Evolutionary conservation across 2,888 invertebrate species (phyloP).

Genomic region (Nudaria mundana): DNA sequence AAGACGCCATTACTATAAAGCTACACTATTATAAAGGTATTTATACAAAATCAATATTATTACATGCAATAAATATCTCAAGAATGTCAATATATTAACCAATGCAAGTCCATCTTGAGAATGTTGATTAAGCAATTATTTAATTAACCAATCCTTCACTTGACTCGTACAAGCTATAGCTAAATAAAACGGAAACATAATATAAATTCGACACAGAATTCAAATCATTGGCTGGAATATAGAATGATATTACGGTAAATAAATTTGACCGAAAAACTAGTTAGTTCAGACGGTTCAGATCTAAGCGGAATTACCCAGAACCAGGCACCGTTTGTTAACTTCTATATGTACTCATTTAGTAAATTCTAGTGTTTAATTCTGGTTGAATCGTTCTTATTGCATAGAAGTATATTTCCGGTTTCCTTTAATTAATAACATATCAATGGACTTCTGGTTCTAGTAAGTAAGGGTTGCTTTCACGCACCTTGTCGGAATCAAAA

Average conservation of each 20-base stretch:
- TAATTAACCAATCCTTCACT: not conserved
- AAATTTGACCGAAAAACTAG: conserved; percentile 1
- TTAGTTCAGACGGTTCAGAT: not conserved
- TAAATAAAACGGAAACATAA: not conserved
- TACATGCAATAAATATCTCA: not conserved
- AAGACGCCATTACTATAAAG: too few relatives aligned
- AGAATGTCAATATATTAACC: not conserved
- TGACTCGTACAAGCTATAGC: not conserved
- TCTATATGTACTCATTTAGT: not conserved
- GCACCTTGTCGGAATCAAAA: too few relatives aligned
- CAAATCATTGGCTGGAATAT: conserved; percentile 1
- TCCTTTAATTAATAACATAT: too few relatives aligned
- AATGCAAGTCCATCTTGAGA: not conserved
- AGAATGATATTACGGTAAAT: conserved; percentile 7
- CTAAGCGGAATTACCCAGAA: not conserved
- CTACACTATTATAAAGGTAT: too few relatives aligned
- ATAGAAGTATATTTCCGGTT: too few relatives aligned
- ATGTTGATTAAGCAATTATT: conserved; percentile 1
- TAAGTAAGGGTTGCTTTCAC: too few relatives aligned
- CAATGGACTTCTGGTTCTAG: too few relatives aligned
- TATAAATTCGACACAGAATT: conserved; percentile 4
- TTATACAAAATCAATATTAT: too few relatives aligned
- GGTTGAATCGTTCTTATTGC: too few relatives aligned
- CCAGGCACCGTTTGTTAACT: not conserved
- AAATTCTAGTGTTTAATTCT: too few relatives aligned